A percentile compares a stretch with the other conserved stretches of the same genome.
These are phyloP conservation scores for Idaea dimidiata DNA, from an alignment of 2,888 invertebrate genomes.

Conservation along the genomic window DNA sequence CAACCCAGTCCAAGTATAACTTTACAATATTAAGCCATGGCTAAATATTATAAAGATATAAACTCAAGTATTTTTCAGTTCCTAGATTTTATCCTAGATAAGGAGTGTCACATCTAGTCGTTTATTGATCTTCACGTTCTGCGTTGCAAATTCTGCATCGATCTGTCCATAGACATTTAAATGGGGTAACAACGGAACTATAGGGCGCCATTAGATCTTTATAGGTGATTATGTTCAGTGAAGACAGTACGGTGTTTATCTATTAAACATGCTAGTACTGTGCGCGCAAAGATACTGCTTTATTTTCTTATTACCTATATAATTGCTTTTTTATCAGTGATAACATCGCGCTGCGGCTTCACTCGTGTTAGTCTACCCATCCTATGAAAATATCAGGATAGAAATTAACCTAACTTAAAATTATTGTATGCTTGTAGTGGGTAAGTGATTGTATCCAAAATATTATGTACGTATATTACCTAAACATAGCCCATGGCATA, in stretches of 20 bases:
- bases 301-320: neutral
- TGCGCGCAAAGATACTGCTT: neutral
- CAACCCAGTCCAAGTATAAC: no score
- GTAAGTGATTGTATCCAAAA: no score
- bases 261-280: neutral
- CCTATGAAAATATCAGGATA: neutral
- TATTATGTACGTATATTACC: no score
- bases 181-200: neutral
- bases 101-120: neutral
- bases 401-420: no score
- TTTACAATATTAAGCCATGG: no score
- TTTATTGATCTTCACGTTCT: neutral
- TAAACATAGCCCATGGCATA: no score
- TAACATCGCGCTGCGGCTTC: neutral
- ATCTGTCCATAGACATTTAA: neutral
- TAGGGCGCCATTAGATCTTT: neutral
- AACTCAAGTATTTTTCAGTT: no score
- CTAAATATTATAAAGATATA: no score
- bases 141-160: neutral
- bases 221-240: neutral
- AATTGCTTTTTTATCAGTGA: neutral
- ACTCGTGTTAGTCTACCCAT: neutral
- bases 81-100: no score
- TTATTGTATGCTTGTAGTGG: no score
- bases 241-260: neutral